Evolutionary conservation across 2,797 vertebrate genomes (phyloP).

Genomic region (Poeciliopsis paucimaculata): DNA sequence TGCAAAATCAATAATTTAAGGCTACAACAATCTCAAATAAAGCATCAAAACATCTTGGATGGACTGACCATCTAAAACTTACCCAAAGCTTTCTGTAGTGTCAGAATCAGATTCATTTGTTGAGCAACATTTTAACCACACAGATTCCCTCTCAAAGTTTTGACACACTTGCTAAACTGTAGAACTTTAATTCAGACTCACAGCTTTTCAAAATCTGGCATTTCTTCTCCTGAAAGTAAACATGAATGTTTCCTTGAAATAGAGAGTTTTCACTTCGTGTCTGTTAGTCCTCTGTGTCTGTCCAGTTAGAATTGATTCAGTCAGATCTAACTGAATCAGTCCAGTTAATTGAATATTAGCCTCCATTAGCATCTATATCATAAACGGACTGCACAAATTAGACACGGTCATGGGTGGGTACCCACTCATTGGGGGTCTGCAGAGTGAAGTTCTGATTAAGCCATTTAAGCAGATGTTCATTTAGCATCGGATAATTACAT

Average conservation of each 20-base stretch:
- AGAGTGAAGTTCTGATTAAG: slow-evolving; percentile 54
- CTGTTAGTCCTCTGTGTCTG: slow-evolving; percentile 7
- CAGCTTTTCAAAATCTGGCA: slow-evolving; percentile 8
- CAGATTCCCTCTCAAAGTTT: not conserved
- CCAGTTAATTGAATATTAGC: slow-evolving; percentile 56
- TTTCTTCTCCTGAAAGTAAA: slow-evolving; percentile 12
- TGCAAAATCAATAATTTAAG: too few species aligned
- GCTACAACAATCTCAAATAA: too few species aligned
- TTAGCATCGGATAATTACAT: slow-evolving; percentile 64
- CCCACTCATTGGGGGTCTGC: slow-evolving; percentile 40
- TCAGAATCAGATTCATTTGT: slow-evolving; percentile 6
- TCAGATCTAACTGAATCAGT: too few species aligned
- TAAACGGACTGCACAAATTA: slow-evolving; percentile 57
- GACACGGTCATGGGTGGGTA: slow-evolving; percentile 54
- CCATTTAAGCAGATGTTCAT: slow-evolving; percentile 40
- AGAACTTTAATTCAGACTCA: not conserved
- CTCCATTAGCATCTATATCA: slow-evolving; percentile 47
- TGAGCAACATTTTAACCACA: slow-evolving; percentile 2
- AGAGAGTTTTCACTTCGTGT: slow-evolving; percentile 14
- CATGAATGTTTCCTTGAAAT: slow-evolving; percentile 21
- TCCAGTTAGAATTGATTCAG: slow-evolving; percentile 50
- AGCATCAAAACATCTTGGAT: too few species aligned
- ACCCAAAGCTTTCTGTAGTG: not conserved
- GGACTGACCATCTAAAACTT: not conserved
- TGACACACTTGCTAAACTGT: not conserved